Evolutionary conservation across 2,888 invertebrate species (phyloP), one percentile per base, ranked within the genome.

Genomic region (Hartigia nigra): DNA sequence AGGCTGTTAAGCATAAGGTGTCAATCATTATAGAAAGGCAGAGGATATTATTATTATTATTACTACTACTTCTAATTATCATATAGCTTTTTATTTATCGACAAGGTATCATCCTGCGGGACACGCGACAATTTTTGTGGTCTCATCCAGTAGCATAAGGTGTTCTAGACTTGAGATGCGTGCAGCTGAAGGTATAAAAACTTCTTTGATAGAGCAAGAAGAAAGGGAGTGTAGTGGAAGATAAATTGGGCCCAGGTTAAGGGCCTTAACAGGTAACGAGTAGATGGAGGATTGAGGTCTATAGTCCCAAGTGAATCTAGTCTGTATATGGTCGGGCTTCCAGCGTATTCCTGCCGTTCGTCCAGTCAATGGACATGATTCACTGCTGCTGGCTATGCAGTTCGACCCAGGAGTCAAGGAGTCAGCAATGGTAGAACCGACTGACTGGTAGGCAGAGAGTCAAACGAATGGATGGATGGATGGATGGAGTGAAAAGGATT

Each of bases 351-450:
- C 84, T 78, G 81, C 83, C 84, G 86, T 85, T 31, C n/a, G 77
- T 78, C 84, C 86, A 88, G 89, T 89, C 89, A 89, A 89, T 88
- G 89, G 86, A 88, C 88, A 86, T 89, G 87, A 89, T 88, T 89
- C 89, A 89, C 87, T 86, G 86, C 85, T 79, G 79, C 81, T 83
- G 80, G 83, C 81, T 55, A 55, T 55, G 55, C 55, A 55, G 55
- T 23, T 55, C 55, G 55, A 55, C 55, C 55, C 55, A 55, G 23
- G 55, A 55, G 55, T 23, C 55, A 23, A 55, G 55, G 55, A 55
- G 55, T 55, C 55, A 55, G 55, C 72, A 72, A 34, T 14, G 72
- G 12, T 31, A 31, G 72, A 72, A 34, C 12, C 32, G 72, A 34
- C 72, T 23, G 32, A 31, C 32, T 34, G 72, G 75, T 23, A 12